phyloP scores from a whole-genome alignment of 2,797 vertebrate genomes.

The Microcaecilia unicolor region DNA sequence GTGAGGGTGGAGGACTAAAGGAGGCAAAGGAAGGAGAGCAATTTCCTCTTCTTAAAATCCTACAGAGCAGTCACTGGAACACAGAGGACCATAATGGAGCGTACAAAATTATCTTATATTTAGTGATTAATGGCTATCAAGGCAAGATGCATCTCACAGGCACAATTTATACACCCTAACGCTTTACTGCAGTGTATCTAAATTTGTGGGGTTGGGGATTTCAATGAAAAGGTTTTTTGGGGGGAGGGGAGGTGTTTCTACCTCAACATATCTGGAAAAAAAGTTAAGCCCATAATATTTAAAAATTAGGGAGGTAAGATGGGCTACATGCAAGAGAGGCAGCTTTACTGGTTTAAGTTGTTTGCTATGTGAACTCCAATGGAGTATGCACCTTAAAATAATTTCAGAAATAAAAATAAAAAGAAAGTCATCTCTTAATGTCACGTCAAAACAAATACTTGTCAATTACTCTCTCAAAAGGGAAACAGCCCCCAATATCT shows the following conservation, averaged over 20 bases:
- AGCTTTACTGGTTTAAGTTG: slow-evolving; percentile 38
- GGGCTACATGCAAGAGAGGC: slow-evolving; percentile 31
- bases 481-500: slow-evolving; percentile 19
- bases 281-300: slow-evolving; percentile 17
- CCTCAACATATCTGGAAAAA: too few species aligned
- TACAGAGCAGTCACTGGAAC: slow-evolving; percentile 25
- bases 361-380: slow-evolving; percentile 37
- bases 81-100: slow-evolving; percentile 44
- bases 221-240: too few species aligned
- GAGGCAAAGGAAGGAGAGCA: too few species aligned
- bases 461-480: slow-evolving; percentile 38
- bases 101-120: slow-evolving; percentile 44
- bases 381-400: slow-evolving; percentile 56
- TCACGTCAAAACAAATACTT: slow-evolving; percentile 41
- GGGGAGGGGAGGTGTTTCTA: too few species aligned
- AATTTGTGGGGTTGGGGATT: too few species aligned
- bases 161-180: slow-evolving; percentile 24
- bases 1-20: too few species aligned
- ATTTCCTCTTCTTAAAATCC: slow-evolving; percentile 31
- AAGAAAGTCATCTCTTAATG: slow-evolving; percentile 43
- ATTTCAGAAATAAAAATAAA: slow-evolving; percentile 55
- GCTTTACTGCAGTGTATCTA: too few species aligned
- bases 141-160: slow-evolving; percentile 37
- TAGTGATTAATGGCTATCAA: slow-evolving; percentile 42
- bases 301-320: slow-evolving; percentile 28